A percentile compares a stretch with the other conserved stretches of the same genome.
Evolutionary conservation across 2,888 invertebrate genomes (phyloP).

Genomic region (Campoplex nolae): DNA sequence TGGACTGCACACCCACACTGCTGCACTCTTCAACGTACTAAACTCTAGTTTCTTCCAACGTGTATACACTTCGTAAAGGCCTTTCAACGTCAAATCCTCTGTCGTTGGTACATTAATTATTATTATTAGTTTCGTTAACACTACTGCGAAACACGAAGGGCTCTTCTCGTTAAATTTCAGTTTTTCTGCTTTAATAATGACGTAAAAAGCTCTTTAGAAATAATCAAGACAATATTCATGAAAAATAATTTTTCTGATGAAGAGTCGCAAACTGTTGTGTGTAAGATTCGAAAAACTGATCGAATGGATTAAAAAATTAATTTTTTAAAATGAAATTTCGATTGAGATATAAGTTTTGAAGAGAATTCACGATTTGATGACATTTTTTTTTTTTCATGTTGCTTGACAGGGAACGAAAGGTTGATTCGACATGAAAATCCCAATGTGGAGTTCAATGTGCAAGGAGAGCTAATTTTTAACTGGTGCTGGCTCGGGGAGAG

Average conservation of each 20-base stretch:
- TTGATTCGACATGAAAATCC: not conserved
- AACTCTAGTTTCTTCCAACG: not conserved
- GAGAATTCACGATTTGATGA: too few relatives aligned
- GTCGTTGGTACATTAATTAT: not conserved
- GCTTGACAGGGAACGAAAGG: too few relatives aligned
- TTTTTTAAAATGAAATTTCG: too few relatives aligned
- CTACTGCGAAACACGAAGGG: not conserved
- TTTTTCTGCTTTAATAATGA: not conserved
- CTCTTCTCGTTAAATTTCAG: not conserved
- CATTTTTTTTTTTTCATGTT: too few relatives aligned
- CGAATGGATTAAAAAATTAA: too few relatives aligned
- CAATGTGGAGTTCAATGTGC: conserved; percentile 60
- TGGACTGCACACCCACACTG: conserved; percentile 53
- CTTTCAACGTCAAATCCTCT: not conserved
- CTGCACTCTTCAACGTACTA: not conserved
- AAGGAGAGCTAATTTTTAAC: conserved; percentile 80
- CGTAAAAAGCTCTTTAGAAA: too few relatives aligned
- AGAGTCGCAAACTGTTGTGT: not conserved
- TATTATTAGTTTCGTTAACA: too few relatives aligned
- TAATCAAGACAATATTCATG: not conserved
- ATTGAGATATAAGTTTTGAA: too few relatives aligned
- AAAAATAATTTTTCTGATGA: not conserved
- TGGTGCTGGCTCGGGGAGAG: conserved; percentile 63
- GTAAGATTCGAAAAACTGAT: too few relatives aligned
- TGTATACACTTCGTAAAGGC: not conserved